These are phyloP conservation scores for Danio aesculapii DNA, from an alignment of 2,797 vertebrate genomes.

Conservation along the genomic window DNA sequence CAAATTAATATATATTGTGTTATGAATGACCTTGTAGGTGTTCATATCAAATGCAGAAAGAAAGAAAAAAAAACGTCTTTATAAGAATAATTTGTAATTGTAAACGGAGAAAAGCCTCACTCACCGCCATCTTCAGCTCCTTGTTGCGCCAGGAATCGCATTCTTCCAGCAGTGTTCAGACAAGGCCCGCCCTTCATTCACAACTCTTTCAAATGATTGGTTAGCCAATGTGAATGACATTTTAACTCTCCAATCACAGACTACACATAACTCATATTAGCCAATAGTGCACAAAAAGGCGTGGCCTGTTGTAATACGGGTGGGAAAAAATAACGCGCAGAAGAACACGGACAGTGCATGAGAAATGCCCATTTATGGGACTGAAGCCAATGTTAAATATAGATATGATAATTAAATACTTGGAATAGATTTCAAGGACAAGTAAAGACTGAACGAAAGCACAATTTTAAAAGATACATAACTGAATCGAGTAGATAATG, in stretches of 20 bases:
- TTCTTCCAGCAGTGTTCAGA: not conserved
- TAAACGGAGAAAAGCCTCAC: not conserved
- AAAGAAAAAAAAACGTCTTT: not conserved
- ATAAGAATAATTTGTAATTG: not conserved
- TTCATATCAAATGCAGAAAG: not conserved
- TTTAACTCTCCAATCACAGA: not conserved
- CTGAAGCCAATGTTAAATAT: not conserved
- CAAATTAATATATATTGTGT: not conserved
- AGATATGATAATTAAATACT: not conserved
- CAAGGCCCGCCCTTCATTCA: slow-evolving; percentile 5
- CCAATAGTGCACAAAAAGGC: not conserved
- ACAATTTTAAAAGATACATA: not conserved
- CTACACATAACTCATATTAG: not conserved
- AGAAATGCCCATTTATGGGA: not conserved
- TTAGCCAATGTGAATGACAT: not conserved
- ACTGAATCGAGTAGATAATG: too few species aligned
- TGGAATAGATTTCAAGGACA: not conserved
- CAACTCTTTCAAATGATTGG: not conserved
- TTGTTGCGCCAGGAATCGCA: not conserved
- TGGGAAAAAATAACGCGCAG: not conserved
- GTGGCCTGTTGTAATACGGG: not conserved
- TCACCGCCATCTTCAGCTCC: slow-evolving; percentile 48
- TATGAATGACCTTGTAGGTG: not conserved
- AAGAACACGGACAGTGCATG: not conserved
- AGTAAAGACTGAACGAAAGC: not conserved